Base-by-base conservation (phyloP, 2,888 invertebrate genomes). In the Ormyrus rosae region DNA sequence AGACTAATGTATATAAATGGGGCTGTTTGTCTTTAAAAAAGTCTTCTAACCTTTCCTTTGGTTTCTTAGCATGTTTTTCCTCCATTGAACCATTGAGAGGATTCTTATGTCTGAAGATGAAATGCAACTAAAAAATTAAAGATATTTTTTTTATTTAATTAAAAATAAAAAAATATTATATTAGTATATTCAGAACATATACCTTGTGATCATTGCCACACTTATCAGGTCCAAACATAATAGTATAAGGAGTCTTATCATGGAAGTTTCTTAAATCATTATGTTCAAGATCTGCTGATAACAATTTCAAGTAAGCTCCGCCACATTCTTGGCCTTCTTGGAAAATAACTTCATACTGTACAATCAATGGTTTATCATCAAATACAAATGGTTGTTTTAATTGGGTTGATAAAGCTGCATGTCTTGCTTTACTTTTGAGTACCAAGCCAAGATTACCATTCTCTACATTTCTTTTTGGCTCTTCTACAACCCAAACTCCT, bases 201-300 rank as follows among this genome's bases (percentile, higher is more conserved):
- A 98, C 94, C 92, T 99, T 99, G 89, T 96, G 95, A 91, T 98
- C 97, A 88, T 96, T 96, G 83, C 99, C 99, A 91, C 99, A 99
- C 91, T 99, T 99, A 93, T 99, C 99, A 8, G 99, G 99, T 0
- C 99, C 99, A 92, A 99, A 99, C 99, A 99, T 99, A 87, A 99
- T 97, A 2, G 98, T 97, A 92, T 99, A 99, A 0, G 98, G 96
- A 0, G 99, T 98, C 92, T 98, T 98, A 92, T 99, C 99, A 90
- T 96, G 94, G 92, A 99, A 98, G 88, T 94, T 93, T 84, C 94
- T 94, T 74, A 98, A 92, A 88, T 97, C 95, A 88, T 94, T 93
- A 53, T 93, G 91, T 67, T 94, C 92, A 64, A 93, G 92, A 77
- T 95, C 94, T 48, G 95, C 93, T 10, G 96, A 96, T 19, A 99